Conservation (phyloP, 2,113 vertebrate species). For the Eulacestoma nigropectus region DNA sequence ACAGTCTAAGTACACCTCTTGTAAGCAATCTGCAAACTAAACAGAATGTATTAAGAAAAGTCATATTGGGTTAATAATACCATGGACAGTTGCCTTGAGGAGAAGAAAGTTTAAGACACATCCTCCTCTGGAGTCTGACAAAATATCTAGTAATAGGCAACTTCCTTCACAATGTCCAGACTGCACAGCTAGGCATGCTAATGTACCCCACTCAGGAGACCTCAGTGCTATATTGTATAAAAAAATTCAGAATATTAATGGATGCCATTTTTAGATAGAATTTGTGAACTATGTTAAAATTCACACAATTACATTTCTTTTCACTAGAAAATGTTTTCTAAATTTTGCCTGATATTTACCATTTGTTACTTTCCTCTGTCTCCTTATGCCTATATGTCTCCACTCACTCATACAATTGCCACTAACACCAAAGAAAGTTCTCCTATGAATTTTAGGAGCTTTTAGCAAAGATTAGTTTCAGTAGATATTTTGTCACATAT, state of each 20-base stretch:
- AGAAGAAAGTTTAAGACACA: neutral
- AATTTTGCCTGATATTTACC: neutral
- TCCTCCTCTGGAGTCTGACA: neutral
- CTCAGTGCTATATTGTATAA: neutral
- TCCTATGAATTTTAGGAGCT: neutral
- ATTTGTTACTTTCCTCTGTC: neutral
- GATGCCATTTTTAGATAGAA: neutral
- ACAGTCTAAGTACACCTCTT: neutral
- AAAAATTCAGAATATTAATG: neutral
- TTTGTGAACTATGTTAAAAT: neutral
- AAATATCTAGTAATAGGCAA: neutral
- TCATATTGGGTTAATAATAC: neutral
- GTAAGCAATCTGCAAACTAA: neutral
- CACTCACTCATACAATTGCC: neutral
- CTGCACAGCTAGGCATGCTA: neutral
- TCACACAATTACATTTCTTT: neutral
- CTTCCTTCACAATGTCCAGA: neutral
- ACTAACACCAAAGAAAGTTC: neutral
- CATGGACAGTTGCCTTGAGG: neutral
- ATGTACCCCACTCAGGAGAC: neutral
- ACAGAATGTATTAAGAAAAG: neutral
- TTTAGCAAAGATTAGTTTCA: neutral
- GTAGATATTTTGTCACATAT: neutral
- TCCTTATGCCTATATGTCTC: neutral
- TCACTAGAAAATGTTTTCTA: neutral